Evolutionary conservation across 1,140 invertebrate species (phyloP), one percentile per base, ranked within the genome.

Genomic region (Oryctes rhinoceros): DNA sequence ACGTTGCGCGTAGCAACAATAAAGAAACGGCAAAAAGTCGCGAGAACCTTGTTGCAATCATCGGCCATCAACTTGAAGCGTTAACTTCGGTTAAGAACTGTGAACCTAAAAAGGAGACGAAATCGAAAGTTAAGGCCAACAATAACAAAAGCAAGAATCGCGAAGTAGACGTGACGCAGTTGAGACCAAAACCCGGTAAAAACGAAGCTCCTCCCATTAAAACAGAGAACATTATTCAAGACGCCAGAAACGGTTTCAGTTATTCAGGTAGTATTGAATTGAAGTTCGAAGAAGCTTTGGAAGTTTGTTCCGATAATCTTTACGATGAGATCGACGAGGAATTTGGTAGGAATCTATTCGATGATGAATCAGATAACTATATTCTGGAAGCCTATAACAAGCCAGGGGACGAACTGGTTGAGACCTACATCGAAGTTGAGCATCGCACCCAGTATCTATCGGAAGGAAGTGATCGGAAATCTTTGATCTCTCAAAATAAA

Each of bases 311-410:
- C 0, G 77, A 78, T 35, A 37, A 59, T n/a, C 11, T 78, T 13
- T 49, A 48, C 37, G 59, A 79, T 47, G 35, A 65, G 20, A 35
- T 30, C 37, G 79, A 80, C 11, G 76, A 77, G 15, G 79, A 77
- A 77, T 80, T 80, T 48, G 79, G 79, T 13, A 30, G 74, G 30
- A 44, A 62, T 24, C 24, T 47, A 13, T 77, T 80, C n/a, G 53
- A 44, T 65, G 62, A 48, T 67, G 37, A 39, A 37, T 15, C 76
- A 18, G 53, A 74, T 24, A 75, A 74, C 9, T 47, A 74, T 24
- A 74, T 81, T 62, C 35, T 78, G 24, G 80, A 81, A 75, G 80
- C 80, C 18, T 81, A 81, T 39, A 81, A 81, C 30, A 71, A 49
- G 67, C 20, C 13, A 2, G 80, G 80, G 5, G 15, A 71, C 9